Base-by-base conservation (phyloP, 2,113 vertebrate species). In the Blennius ocellaris region DNA sequence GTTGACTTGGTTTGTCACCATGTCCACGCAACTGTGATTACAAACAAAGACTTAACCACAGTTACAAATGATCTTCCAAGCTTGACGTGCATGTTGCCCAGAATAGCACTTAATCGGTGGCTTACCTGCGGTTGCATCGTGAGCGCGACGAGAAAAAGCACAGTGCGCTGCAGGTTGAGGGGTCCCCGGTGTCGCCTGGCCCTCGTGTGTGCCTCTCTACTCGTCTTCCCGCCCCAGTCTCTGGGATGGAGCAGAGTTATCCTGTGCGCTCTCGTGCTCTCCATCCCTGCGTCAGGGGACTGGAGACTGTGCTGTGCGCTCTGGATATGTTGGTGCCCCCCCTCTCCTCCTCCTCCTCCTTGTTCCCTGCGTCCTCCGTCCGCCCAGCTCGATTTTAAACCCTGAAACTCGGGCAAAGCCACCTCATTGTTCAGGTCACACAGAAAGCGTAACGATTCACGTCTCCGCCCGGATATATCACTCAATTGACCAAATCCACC, bases 81-180 rank as follows among this genome's bases (percentile, higher is more conserved):
- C 69, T 81, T 83, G 67, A 89, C 83, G 84, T 8, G 45, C 73
- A 70, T 49, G 78, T 10, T 17, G 83, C 85, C 84, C 50, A 73
- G 86, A 93, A 93, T 93, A 93, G 92, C 82, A 60, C 85, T 83
- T 90, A 92, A 92, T 91, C 87, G 48, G 85, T 69, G 69, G 89
- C 89, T 94, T 92, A 94, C 94, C 92, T 91, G 91, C 54, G 89
- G 82, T 47, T 93, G 92, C 53, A 93, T 63, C 37, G 90, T 80
- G 62, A 94, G 89, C n/a, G 85, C 83, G 41, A 89, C 54, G 11
- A 94, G 86, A 64, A 94, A 70, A 61, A 94, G 41, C 75, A 90
- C 66, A 69, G 85, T 60, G 78, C 90, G 83, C 58, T 58, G 87
- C 81, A 90, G 89, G 79, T 87, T 88, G 53, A 89, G 78, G 82